These are phyloP conservation scores for Alosa alosa DNA, from an alignment of 2,113 vertebrate genomes.

Conservation along the genomic window DNA sequence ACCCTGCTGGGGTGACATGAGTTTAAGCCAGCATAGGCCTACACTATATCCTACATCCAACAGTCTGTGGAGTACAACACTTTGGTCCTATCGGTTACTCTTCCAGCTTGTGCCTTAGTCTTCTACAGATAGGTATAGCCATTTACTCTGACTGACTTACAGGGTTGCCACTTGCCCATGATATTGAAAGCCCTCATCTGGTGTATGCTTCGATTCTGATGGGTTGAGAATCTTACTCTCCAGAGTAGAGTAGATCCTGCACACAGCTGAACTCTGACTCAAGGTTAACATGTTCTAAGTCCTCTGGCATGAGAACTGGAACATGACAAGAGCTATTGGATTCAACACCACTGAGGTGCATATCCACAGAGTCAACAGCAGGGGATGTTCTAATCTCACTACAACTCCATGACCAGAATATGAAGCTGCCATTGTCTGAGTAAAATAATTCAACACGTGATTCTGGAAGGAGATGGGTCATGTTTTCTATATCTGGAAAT, in stretches of 20 bases:
- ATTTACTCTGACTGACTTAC: neutral
- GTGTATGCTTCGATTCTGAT: neutral
- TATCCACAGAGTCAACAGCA: neutral
- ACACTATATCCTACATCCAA: neutral
- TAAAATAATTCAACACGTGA: neutral
- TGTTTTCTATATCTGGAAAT: too few species aligned
- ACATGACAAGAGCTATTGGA: neutral
- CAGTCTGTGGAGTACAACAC: neutral
- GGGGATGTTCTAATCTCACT: neutral
- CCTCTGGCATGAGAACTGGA: neutral
- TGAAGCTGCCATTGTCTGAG: neutral
- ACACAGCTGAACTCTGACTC: too few species aligned
- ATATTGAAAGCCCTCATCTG: neutral
- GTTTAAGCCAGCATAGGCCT: neutral
- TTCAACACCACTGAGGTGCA: neutral
- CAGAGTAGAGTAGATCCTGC: too few species aligned
- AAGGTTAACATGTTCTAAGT: neutral
- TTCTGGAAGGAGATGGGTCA: neutral
- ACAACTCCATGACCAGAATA: too few species aligned
- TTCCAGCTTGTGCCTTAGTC: neutral
- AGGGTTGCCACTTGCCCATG: neutral
- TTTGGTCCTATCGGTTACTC: neutral
- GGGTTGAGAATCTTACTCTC: neutral
- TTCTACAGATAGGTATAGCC: too few species aligned
- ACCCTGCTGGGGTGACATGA: neutral